Conservation (phyloP, 2,888 invertebrate genomes). For the Drosophila birchii region DNA sequence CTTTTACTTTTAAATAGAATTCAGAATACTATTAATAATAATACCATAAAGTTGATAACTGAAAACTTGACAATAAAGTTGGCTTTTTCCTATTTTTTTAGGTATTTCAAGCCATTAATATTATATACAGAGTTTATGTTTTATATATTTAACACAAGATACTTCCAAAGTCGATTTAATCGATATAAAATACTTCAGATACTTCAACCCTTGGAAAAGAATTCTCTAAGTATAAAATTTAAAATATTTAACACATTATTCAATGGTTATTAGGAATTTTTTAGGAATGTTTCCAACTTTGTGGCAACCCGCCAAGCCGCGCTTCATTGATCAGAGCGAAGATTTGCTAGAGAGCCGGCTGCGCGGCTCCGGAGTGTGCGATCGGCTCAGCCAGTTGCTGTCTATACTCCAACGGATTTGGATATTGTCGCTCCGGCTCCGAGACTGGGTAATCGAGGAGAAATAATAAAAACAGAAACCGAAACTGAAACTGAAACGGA, state of each 20-base stretch:
- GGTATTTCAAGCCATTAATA: too few relatives aligned
- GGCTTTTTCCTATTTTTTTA: background rate
- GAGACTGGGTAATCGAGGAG: constrained; percentile 31
- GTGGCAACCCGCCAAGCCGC: constrained; percentile 72
- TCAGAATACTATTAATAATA: background rate
- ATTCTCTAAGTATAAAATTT: background rate
- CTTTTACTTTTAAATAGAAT: background rate
- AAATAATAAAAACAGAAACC: constrained; percentile 36
- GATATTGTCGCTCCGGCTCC: constrained; percentile 65
- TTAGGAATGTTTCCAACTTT: constrained; percentile 12
- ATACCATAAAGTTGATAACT: too few relatives aligned
- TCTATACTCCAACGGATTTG: constrained; percentile 75
- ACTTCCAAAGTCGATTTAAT: background rate
- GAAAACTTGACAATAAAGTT: background rate
- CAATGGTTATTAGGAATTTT: background rate
- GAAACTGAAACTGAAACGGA: constrained; percentile 22
- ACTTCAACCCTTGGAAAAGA: rapidly evolving
- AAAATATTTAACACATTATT: background rate
- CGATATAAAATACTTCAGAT: background rate
- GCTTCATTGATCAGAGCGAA: constrained; percentile 68
- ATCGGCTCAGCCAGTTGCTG: constrained; percentile 73
- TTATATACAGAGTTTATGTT: background rate
- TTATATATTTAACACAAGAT: background rate
- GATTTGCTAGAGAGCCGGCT: constrained; percentile 46
- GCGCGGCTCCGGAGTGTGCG: constrained; percentile 45